Conservation (phyloP, 2,797 vertebrate genomes). For the Eremophila alpestris region DNA sequence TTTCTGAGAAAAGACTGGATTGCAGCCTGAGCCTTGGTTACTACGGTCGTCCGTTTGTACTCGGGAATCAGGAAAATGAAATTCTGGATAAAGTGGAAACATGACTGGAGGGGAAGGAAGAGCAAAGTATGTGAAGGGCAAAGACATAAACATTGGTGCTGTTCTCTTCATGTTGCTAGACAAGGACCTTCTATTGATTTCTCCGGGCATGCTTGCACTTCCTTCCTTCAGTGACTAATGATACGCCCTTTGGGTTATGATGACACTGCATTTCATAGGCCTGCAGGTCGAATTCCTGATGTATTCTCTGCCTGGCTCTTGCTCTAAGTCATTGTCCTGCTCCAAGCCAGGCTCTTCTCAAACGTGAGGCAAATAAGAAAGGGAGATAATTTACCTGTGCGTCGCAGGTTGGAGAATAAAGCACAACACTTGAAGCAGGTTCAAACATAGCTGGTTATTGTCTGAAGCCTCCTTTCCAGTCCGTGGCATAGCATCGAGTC, state of each 20-base stretch:
- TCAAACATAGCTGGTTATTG: background rate
- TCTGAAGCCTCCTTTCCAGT: slow-evolving; percentile 11
- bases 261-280: slow-evolving; percentile 78
- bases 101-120: slow-evolving; percentile 63
- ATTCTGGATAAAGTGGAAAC: slow-evolving; percentile 66
- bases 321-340: slow-evolving; percentile 59
- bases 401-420: background rate
- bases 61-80: slow-evolving; percentile 57
- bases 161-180: slow-evolving; percentile 68
- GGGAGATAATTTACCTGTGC: background rate
- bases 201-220: slow-evolving; percentile 71
- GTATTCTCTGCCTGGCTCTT: slow-evolving; percentile 67
- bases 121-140: slow-evolving; percentile 76
- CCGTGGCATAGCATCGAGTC: background rate
- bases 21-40: background rate
- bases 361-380: slow-evolving; percentile 41
- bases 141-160: slow-evolving; percentile 76
- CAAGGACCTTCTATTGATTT: slow-evolving; percentile 83
- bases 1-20: background rate
- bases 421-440: background rate
- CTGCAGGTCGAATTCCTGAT: slow-evolving; percentile 74
- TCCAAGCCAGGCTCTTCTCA: slow-evolving; percentile 25
- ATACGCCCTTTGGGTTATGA: slow-evolving; percentile 77
- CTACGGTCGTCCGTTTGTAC: fast-evolving
- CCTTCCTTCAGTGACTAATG: slow-evolving; percentile 80